Conservation (phyloP, 1,140 invertebrate genomes). For the Scaptodrosophila lebanonensis region DNA sequence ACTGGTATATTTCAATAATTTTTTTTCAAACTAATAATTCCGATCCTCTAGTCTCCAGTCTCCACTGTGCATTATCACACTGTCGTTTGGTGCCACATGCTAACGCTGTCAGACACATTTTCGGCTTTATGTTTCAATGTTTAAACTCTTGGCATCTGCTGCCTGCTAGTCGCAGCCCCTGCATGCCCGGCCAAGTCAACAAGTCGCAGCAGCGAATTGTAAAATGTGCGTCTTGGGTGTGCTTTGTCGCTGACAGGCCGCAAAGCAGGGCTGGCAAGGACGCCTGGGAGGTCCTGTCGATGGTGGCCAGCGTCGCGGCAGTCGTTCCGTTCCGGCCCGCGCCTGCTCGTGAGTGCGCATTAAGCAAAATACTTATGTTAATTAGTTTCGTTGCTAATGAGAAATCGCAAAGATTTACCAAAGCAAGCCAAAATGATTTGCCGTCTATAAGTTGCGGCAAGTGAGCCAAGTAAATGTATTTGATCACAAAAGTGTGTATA, state of each 20-base stretch:
- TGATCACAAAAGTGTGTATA: constrained; percentile 7
- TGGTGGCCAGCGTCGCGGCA: too few species aligned
- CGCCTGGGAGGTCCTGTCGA: too few species aligned
- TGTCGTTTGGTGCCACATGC: too few species aligned
- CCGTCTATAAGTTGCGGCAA: constrained; percentile 19
- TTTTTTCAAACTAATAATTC: too few species aligned
- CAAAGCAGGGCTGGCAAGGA: constrained; percentile 2
- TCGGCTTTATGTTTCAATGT: constrained; percentile 1
- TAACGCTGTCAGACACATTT: constrained; percentile 17
- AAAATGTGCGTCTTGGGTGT: constrained; percentile 40
- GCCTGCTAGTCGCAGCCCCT: constrained; percentile 11
- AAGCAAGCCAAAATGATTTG: constrained; percentile 39
- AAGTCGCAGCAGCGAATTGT: too few species aligned
- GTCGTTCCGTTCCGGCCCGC: too few species aligned
- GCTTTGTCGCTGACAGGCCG: constrained; percentile 21
- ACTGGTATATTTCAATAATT: too few species aligned
- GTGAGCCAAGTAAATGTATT: constrained; percentile 6
- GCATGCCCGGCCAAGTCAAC: too few species aligned
- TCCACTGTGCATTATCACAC: too few species aligned
- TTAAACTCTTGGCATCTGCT: constrained; percentile 29
- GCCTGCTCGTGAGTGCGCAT: too few species aligned
- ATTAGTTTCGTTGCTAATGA: constrained; percentile 63
- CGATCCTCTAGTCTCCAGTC: too few species aligned
- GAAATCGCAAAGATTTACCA: constrained; percentile 53
- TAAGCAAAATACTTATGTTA: constrained; percentile 72